Conservation (phyloP, 2,113 vertebrate species). For the Stigmatopora argus region DNA sequence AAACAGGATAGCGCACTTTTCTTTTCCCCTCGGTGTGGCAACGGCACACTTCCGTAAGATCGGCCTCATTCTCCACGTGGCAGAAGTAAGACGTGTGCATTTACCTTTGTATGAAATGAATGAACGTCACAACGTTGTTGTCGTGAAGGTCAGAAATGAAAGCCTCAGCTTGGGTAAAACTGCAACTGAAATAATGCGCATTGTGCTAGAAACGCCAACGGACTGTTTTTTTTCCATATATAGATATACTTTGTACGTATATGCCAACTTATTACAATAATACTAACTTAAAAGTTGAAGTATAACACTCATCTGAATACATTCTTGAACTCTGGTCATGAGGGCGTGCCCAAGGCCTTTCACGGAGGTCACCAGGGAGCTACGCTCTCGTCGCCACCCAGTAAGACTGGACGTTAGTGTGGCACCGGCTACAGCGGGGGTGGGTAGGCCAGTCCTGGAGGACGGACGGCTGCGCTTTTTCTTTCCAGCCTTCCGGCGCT, state of each 20-base stretch:
- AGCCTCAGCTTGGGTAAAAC: conserved; percentile 16
- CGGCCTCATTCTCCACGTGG: conserved; percentile 7
- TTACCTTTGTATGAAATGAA: conserved; percentile 28
- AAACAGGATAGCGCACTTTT: too few species aligned
- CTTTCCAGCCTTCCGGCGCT: too few species aligned
- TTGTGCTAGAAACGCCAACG: conserved; percentile 37
- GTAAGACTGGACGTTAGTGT: too few species aligned
- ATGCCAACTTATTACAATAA: conserved; percentile 52
- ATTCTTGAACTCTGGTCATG: conserved; percentile 46
- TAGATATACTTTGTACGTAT: conserved; percentile 21
- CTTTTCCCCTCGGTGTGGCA: too few species aligned
- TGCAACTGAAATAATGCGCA: neutral
- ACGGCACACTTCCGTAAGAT: too few species aligned
- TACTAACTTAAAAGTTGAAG: conserved; percentile 48
- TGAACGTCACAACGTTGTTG: too few species aligned
- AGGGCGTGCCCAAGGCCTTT: conserved; percentile 55
- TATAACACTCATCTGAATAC: conserved; percentile 34
- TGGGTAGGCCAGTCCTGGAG: too few species aligned
- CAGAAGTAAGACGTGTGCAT: conserved; percentile 12
- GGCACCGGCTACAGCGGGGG: too few species aligned
- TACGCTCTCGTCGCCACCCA: conserved; percentile 29
- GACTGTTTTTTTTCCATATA: conserved; percentile 16
- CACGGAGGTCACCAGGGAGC: conserved; percentile 52
- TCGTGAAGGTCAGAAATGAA: conserved; percentile 15
- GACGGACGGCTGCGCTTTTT: too few species aligned